Base-by-base conservation (phyloP, 2,113 vertebrate genomes). In the Junco hyemalis region DNA sequence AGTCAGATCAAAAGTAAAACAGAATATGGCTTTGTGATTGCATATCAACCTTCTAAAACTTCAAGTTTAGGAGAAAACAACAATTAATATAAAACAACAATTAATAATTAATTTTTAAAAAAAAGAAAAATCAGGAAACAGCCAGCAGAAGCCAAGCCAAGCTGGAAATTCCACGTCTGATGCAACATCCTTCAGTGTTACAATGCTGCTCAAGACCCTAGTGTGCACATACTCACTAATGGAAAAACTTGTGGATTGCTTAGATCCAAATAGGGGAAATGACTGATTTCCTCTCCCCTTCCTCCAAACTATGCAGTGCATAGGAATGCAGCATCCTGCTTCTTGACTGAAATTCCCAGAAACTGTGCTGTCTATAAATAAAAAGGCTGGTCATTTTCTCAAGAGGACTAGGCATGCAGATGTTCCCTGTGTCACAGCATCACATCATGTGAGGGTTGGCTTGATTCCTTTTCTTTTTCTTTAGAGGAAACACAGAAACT, bases 171-270 rank as follows among this genome's bases (percentile, higher is more conserved):
- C 69, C 84, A 60, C 23, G 45, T 82, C 77, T 81, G 77, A 92
- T 87, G 81, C 73, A 91, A 95, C 33, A 87, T 84, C 89, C 86
- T 87, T 71, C 57, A 79, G 36, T 42, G 14, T 78, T 89, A 88
- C 85, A 85, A 45, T 57, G 57, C 47, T 0, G 1, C 35, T 81
- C 61, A 29, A 79, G 85, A 76, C 48, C 25, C 36, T 44, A 24
- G 36, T 12, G 66, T 74, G 72, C 72, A 88, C 56, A 60, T 29
- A 79, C 6, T 63, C 60, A 66, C 28, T 81, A 53, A 33, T 42
- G 61, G 71, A 94, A 95, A 93, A 42, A 7, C 33, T n/a, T 89
- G 21, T 50, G 65, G 20, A 56, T 65, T 74, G 25, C 84, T 95
- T 78, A 95, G 45, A 69, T 86, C 63, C 31, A 81, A 82, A 80